Conservation (phyloP, 2,888 invertebrate species). For the Thymelicus lineola region DNA sequence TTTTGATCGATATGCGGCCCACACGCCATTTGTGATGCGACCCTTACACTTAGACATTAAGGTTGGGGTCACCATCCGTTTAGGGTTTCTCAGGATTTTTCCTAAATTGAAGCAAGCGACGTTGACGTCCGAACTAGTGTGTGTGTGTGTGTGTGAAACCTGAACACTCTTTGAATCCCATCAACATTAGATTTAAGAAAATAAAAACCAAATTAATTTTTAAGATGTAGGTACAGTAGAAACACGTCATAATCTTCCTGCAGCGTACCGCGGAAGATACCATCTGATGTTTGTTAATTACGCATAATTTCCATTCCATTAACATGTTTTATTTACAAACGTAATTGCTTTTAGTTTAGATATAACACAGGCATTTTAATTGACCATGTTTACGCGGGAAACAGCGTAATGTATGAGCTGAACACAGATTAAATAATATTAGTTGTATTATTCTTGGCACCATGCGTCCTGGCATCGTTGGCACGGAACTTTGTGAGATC, state of each 20-base stretch:
- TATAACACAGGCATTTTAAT: slow-evolving; percentile 8
- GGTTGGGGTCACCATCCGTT: background rate
- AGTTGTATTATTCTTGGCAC: background rate
- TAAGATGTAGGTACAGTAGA: too few relatives aligned
- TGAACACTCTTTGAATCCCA: too few relatives aligned
- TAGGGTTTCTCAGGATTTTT: too few relatives aligned
- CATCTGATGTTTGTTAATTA: slow-evolving; percentile 4
- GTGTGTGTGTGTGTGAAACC: too few relatives aligned
- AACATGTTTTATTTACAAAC: slow-evolving; percentile 7
- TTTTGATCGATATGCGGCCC: slow-evolving; percentile 26
- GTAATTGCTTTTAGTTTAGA: slow-evolving; percentile 5
- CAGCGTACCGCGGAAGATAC: background rate
- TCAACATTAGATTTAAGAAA: too few relatives aligned
- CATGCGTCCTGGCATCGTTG: background rate
- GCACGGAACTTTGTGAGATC: slow-evolving; percentile 11
- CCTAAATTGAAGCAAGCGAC: too few relatives aligned
- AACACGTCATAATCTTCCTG: background rate
- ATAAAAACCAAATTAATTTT: too few relatives aligned
- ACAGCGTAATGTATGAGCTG: background rate
- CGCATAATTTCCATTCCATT: slow-evolving; percentile 4
- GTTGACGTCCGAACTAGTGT: too few relatives aligned
- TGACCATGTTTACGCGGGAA: background rate
- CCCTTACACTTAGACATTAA: background rate
- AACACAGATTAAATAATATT: too few relatives aligned
- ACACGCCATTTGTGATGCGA: background rate